Percentiles rank a stretch among this genome's conserved stretches.
Evolutionary conservation across 1,140 invertebrate genomes (phyloP).

Genomic region (Sarcophaga peregrina): DNA sequence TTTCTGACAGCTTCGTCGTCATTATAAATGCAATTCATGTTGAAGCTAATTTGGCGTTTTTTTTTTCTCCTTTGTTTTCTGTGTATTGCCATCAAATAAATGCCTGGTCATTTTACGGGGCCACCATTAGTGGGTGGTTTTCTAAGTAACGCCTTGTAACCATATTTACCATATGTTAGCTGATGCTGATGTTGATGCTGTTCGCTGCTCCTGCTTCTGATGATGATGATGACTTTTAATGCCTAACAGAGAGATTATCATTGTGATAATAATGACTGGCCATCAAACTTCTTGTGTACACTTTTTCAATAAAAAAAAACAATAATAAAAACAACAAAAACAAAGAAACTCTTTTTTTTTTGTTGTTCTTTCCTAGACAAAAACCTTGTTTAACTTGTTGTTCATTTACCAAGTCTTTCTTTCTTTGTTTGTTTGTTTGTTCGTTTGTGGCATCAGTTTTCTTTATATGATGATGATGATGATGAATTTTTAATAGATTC

Average conservation of each 20-base stretch:
- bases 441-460: background rate
- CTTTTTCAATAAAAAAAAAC: background rate
- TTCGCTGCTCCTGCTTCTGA: background rate
- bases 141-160: constrained; percentile 31
- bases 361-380: background rate
- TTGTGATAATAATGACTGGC: constrained; percentile 16
- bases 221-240: background rate
- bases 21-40: constrained; percentile 10
- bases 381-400: constrained; percentile 17
- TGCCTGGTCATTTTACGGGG: constrained; percentile 22
- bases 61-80: background rate
- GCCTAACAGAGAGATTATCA: background rate
- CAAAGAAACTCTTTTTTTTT: background rate
- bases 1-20: background rate
- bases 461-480: background rate
- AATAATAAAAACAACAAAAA: no score
- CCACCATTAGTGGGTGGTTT: constrained; percentile 39
- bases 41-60: constrained; percentile 18
- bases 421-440: background rate
- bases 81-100: background rate
- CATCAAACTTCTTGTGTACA: constrained; percentile 31
- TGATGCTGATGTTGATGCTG: background rate
- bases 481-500: constrained; percentile 20
- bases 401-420: background rate
- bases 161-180: background rate